Evolutionary conservation across 2,888 invertebrate species (phyloP).

Genomic region (Ectobius pallidus): DNA sequence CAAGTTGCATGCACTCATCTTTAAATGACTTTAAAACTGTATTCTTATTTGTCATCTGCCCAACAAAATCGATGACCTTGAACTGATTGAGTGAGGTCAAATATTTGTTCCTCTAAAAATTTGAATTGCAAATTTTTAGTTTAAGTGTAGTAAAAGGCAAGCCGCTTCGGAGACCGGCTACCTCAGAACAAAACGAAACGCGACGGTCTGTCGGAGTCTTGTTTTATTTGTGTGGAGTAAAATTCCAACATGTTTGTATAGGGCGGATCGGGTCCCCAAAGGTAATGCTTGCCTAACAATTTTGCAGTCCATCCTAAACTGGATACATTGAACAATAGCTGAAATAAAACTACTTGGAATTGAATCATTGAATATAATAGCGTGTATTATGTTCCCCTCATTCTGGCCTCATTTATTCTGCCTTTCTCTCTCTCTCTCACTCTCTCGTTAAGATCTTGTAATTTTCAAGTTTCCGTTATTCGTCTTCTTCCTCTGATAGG

Average conservation of each 20-base stretch:
- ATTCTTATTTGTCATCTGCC: background rate
- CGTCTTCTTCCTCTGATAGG: no score
- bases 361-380: background rate
- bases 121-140: constrained; percentile 29
- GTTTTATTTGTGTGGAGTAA: constrained; percentile 5
- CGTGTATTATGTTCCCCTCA: background rate
- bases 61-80: constrained; percentile 21
- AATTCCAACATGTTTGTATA: constrained; percentile 23
- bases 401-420: background rate
- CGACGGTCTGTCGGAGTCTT: constrained; percentile 9
- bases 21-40: background rate
- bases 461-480: no score
- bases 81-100: constrained; percentile 30
- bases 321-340: background rate
- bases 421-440: no score
- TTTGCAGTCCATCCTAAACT: constrained; percentile 2
- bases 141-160: constrained; percentile 2
- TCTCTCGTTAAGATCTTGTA: no score
- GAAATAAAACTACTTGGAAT: background rate
- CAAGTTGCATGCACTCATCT: no score
- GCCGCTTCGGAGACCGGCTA: background rate
- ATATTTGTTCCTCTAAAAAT: constrained; percentile 31
- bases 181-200: constrained; percentile 2
- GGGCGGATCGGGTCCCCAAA: constrained; percentile 13
- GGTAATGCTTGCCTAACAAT: constrained; percentile 12